A percentile compares a stretch with the other conserved stretches of the same genome.
These are phyloP conservation scores for Enoplosus armatus DNA, from an alignment of 2,797 vertebrate genomes.

Conservation along the genomic window DNA sequence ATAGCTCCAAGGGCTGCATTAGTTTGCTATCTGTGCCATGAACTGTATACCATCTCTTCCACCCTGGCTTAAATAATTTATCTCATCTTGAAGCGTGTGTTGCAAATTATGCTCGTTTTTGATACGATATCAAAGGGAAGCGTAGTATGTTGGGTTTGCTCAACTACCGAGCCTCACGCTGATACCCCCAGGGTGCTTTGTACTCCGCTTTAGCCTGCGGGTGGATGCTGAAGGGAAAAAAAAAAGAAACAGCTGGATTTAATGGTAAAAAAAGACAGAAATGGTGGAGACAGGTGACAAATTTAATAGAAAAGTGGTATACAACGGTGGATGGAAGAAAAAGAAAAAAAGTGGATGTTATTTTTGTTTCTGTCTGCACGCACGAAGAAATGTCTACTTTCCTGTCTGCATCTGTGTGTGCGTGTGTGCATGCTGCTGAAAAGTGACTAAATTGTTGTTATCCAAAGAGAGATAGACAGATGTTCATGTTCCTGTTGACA, in stretches of 20 bases:
- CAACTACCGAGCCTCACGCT: slow-evolving; percentile 55
- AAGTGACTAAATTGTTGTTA: slow-evolving; percentile 29
- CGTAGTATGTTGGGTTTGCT: slow-evolving; percentile 59
- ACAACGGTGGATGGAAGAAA: slow-evolving; percentile 8
- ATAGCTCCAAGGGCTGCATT: slow-evolving; percentile 46
- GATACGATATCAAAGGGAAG: slow-evolving; percentile 80
- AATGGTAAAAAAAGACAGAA: slow-evolving; percentile 42
- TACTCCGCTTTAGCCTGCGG: slow-evolving; percentile 73
- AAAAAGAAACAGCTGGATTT: slow-evolving; percentile 50
- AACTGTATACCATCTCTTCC: slow-evolving; percentile 55
- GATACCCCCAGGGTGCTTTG: slow-evolving; percentile 69
- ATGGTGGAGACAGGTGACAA: slow-evolving; percentile 18
- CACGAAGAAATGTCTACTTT: slow-evolving; percentile 14
- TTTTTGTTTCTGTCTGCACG: slow-evolving; percentile 19
- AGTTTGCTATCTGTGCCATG: slow-evolving; percentile 50
- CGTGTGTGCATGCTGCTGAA: neutral
- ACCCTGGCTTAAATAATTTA: slow-evolving; percentile 82
- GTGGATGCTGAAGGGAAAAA: slow-evolving; percentile 73
- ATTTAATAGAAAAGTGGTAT: slow-evolving; percentile 14
- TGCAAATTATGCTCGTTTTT: slow-evolving; percentile 80
- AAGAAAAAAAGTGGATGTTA: neutral
- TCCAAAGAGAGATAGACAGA: slow-evolving; percentile 50
- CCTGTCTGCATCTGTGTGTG: neutral
- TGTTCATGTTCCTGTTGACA: slow-evolving; percentile 66
- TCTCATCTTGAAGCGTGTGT: slow-evolving; percentile 81